Base-by-base conservation (phyloP, 2,888 invertebrate genomes). In the Amphipoea oculea region DNA sequence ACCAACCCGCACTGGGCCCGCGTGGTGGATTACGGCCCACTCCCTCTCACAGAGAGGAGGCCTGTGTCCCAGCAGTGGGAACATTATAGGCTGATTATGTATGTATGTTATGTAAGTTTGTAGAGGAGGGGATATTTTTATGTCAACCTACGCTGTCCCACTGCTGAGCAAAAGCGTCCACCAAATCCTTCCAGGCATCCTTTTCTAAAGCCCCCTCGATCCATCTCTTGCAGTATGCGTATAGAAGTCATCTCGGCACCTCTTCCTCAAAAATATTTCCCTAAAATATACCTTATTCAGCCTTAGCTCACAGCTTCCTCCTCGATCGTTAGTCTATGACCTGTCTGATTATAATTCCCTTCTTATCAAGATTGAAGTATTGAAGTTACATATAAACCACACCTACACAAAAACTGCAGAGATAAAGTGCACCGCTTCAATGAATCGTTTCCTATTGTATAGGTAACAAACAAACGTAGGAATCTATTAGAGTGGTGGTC, bases 371-470 rank as follows among this genome's bases (percentile, higher is more conserved):
- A 74, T 36, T 36, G 23, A 23, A 73, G 12, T 23, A 74, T 36
- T 36, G 23, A 23, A 73, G 17, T 23, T 20, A 14, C 62, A n/a
- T 45, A 29, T 4, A 66, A 76, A 29, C n/a, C 0, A 17, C 7
- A 20, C 54, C 29, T 17, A 70, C 81, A 51, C 65, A 60, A 80
- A 48, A 85, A 20, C 36, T 63, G 23, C 29, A 48, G 14, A 68
- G 29, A 48, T 65, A 48, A 79, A 29, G 40, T 51, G 42, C 48
- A 84, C 29, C n/a, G 7, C 57, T 51, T 60, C 65, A 81, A 65
- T 70, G 5, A 14, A 51, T 17, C 1, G 48, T 74, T 82, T 82
- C 82, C 75, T 82, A 82, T 82, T 82, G 86, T 86, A 69, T 86
- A n/a, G n/a, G n/a, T n/a, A 82, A 82, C 82, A 60, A 40, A 60